Conservation (phyloP, 2,888 invertebrate genomes). For the Capitulum mitella region DNA sequence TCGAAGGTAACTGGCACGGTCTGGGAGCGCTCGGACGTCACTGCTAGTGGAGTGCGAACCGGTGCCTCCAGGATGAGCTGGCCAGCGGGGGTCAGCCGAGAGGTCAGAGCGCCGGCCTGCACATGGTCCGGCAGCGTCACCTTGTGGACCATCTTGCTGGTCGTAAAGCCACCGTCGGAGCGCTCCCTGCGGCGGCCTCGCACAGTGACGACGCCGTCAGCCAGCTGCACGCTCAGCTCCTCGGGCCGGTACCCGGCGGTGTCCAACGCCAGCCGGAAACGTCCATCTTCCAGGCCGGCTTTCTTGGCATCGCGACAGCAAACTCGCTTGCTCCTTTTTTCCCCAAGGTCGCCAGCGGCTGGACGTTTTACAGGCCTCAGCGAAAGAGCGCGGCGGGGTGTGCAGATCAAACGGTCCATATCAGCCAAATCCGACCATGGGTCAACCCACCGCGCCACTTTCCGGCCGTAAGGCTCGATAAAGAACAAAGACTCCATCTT, state of each 20-base stretch:
- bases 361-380: not conserved
- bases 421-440: not conserved
- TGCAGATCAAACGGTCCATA: not conserved
- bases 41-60: too few relatives aligned
- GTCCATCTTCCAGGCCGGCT: not conserved
- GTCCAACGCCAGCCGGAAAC: not conserved
- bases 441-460: too few relatives aligned
- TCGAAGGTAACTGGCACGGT: too few relatives aligned
- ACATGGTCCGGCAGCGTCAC: not conserved
- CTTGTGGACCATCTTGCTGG: not conserved
- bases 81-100: not conserved
- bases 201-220: not conserved
- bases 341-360: not conserved
- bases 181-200: not conserved
- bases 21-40: too few relatives aligned
- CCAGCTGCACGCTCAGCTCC: not conserved
- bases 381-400: not conserved
- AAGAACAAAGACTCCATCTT: too few relatives aligned
- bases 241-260: not conserved
- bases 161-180: not conserved
- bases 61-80: not conserved
- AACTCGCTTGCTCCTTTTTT: too few relatives aligned
- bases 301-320: too few relatives aligned
- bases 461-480: too few relatives aligned
- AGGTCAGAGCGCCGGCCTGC: not conserved